Percentiles rank a stretch among this genome's conserved stretches.
Evolutionary conservation across 2,797 vertebrate species (phyloP).

Genomic region (Pangasius mekongensis): DNA sequence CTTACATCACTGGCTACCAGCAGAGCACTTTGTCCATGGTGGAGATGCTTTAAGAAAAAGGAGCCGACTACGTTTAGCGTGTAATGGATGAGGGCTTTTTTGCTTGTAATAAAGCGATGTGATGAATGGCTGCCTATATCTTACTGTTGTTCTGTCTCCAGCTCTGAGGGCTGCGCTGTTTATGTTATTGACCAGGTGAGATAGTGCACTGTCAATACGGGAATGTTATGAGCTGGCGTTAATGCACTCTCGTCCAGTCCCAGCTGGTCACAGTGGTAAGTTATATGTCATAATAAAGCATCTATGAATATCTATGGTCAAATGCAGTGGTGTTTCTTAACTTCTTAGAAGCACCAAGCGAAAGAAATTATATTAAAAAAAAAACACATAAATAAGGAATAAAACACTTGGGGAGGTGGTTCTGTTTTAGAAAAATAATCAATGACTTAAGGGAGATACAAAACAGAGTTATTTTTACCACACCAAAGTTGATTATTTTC

Average conservation of each 20-base stretch:
- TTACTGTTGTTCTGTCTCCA: constrained; percentile 42
- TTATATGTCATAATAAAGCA: constrained; percentile 47
- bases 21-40: constrained; percentile 26
- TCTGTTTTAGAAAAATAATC: background rate
- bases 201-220: constrained; percentile 40
- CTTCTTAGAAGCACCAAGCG: background rate
- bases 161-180: constrained; percentile 32
- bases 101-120: constrained; percentile 56
- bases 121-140: constrained; percentile 50
- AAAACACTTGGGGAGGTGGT: background rate
- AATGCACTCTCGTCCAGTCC: constrained; percentile 55
- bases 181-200: constrained; percentile 56
- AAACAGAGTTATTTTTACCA: background rate
- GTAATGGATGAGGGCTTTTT: constrained; percentile 39
- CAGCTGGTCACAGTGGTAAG: constrained; percentile 41
- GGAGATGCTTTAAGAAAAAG: constrained; percentile 38
- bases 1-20: constrained; percentile 37
- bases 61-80: constrained; percentile 40
- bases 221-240: constrained; percentile 51
- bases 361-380: background rate
- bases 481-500: background rate
- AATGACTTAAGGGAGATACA: background rate
- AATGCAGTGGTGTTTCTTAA: background rate
- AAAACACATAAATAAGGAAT: background rate
- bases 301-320: background rate